phyloP scores from a whole-genome alignment of 2,113 vertebrate genomes.

The Riparia riparia region DNA sequence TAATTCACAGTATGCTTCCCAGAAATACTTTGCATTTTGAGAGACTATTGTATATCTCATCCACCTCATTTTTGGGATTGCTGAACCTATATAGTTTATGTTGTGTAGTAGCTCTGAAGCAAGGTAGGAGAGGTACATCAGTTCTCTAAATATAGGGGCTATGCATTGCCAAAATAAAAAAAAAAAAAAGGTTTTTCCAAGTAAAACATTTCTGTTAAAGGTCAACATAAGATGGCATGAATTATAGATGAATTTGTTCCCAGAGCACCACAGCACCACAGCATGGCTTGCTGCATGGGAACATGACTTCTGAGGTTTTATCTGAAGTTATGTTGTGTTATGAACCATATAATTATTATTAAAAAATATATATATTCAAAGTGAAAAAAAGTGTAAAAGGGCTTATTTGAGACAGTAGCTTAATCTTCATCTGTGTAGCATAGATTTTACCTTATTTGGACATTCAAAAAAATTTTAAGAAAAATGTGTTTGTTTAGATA shows the following conservation, averaged over 20 bases:
- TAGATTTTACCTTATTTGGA: not conserved
- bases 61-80: not conserved
- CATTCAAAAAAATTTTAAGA: not conserved
- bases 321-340: not conserved
- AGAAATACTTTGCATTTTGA: not conserved
- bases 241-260: constrained; percentile 11
- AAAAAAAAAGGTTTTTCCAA: too few species aligned
- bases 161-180: not conserved
- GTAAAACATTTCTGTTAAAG: constrained; percentile 1
- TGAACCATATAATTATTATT: not conserved
- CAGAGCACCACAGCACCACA: not conserved
- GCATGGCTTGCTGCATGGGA: not conserved
- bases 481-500: not conserved
- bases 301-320: not conserved
- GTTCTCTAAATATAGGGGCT: not conserved
- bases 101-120: not conserved
- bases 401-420: not conserved
- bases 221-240: not conserved
- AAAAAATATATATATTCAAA: not conserved
- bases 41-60: not conserved
- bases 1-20: not conserved
- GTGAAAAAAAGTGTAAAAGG: not conserved
- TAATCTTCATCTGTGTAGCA: not conserved
- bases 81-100: not conserved
- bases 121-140: not conserved